A percentile compares a stretch with the other conserved stretches of the same genome.
Conservation (phyloP, 2,888 invertebrate genomes). For the Pycnomerus fuliginosus region DNA sequence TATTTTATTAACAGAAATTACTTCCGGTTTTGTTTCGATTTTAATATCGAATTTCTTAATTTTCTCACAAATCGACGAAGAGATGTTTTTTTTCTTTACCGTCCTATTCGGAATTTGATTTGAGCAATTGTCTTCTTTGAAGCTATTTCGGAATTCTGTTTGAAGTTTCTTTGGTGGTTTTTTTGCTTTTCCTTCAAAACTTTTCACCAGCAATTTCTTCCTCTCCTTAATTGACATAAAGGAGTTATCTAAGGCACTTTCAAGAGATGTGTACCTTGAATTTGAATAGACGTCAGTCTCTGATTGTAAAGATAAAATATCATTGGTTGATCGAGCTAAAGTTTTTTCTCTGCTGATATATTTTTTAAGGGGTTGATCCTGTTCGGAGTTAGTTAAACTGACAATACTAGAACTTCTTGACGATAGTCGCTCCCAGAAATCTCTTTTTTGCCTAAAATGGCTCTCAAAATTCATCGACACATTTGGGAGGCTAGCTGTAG, state of each 20-base stretch:
- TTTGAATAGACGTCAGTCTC: conserved; percentile 1
- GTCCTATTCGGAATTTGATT: not conserved
- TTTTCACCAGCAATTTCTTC: conserved; percentile 32
- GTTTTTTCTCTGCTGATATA: not conserved
- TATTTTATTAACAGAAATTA: not conserved
- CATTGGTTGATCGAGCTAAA: conserved; percentile 23
- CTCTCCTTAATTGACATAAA: conserved; percentile 34
- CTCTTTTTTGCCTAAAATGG: conserved; percentile 29
- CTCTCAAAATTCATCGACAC: conserved; percentile 20
- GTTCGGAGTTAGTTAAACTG: conserved; percentile 17
- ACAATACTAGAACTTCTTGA: conserved; percentile 24
- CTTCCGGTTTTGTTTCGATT: not conserved
- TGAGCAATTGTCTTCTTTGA: not conserved
- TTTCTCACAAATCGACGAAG: not conserved
- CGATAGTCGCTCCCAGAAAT: conserved; percentile 38
- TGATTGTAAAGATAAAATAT: conserved; percentile 20
- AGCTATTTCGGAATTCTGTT: conserved; percentile 1
- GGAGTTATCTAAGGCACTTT: conserved; percentile 29
- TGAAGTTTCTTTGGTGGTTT: conserved; percentile 7
- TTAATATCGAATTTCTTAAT: conserved; percentile 1
- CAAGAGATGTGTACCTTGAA: conserved; percentile 26
- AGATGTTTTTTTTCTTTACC: conserved; percentile 5
- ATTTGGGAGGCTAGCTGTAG: conserved; percentile 33
- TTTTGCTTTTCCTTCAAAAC: conserved; percentile 29
- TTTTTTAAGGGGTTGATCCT: too few species aligned